Conservation (phyloP, 2,113 vertebrate genomes). For the Pseudonaja textilis region DNA sequence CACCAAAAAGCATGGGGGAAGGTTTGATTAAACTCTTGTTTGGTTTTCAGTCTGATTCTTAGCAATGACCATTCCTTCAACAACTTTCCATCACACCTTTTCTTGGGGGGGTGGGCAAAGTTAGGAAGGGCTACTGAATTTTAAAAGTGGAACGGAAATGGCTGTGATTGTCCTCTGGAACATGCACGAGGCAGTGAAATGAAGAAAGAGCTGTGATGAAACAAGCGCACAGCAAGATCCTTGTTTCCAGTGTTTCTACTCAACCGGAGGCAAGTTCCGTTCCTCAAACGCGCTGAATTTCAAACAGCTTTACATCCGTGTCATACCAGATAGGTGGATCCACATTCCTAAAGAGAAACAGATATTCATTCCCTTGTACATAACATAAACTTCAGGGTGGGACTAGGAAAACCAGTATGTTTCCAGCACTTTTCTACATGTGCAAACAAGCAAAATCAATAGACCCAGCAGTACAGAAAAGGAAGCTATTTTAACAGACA, state of each 20-base stretch:
- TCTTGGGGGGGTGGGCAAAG: constrained; percentile 20
- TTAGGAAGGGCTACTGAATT: constrained; percentile 50
- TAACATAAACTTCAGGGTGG: neutral
- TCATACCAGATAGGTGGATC: constrained; percentile 98
- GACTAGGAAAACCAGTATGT: neutral
- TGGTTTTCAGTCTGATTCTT: constrained; percentile 60
- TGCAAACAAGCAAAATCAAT: neutral
- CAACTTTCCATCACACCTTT: constrained; percentile 41
- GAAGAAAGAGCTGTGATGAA: constrained; percentile 60
- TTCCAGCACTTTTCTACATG: neutral
- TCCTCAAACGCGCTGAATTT: constrained; percentile 93
- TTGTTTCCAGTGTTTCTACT: constrained; percentile 61
- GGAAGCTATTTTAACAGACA: neutral
- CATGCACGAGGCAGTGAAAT: constrained; percentile 65
- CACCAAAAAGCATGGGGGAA: constrained; percentile 46
- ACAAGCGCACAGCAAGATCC: constrained; percentile 57
- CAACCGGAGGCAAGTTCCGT: constrained; percentile 44
- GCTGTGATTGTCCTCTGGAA: constrained; percentile 67
- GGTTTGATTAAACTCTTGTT: constrained; percentile 38
- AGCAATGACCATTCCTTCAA: constrained; percentile 45
- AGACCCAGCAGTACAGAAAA: neutral
- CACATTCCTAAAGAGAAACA: constrained; percentile 83
- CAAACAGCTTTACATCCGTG: constrained; percentile 96
- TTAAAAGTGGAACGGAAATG: constrained; percentile 63
- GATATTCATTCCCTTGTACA: constrained; percentile 28